phyloP scores from a whole-genome alignment of 2,113 vertebrate species.

The Mohoua ochrocephala region DNA sequence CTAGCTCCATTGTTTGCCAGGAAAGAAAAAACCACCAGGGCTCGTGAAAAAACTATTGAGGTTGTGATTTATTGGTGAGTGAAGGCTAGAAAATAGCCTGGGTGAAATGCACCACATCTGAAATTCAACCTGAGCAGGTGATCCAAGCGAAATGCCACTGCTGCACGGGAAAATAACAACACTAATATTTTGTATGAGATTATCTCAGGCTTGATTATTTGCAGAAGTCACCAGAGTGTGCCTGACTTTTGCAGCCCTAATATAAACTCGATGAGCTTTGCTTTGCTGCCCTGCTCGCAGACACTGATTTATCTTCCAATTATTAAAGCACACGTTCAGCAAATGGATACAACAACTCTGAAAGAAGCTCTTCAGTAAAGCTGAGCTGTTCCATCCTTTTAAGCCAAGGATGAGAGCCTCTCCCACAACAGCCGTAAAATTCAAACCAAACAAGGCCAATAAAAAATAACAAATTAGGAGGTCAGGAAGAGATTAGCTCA shows the following conservation, averaged over 20 bases:
- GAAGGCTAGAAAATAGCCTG: background rate
- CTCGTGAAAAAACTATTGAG: background rate
- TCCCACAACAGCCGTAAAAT: background rate
- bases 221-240: background rate
- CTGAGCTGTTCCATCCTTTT: background rate
- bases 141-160: background rate
- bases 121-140: background rate
- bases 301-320: background rate
- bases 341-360: background rate
- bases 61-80: background rate
- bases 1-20: background rate
- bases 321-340: background rate
- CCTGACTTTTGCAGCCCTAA: background rate
- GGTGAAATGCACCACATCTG: background rate
- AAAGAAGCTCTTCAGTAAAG: background rate
- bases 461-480: background rate
- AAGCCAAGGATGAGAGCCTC: background rate
- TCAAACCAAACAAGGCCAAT: background rate
- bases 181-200: background rate
- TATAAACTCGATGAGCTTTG: background rate
- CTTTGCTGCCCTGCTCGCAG: background rate
- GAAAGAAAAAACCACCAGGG: background rate
- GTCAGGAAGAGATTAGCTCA: background rate
- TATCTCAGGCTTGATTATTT: background rate
- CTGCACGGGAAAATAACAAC: background rate